Base-by-base conservation (phyloP, 2,113 vertebrate species). In the Octodon degus region DNA sequence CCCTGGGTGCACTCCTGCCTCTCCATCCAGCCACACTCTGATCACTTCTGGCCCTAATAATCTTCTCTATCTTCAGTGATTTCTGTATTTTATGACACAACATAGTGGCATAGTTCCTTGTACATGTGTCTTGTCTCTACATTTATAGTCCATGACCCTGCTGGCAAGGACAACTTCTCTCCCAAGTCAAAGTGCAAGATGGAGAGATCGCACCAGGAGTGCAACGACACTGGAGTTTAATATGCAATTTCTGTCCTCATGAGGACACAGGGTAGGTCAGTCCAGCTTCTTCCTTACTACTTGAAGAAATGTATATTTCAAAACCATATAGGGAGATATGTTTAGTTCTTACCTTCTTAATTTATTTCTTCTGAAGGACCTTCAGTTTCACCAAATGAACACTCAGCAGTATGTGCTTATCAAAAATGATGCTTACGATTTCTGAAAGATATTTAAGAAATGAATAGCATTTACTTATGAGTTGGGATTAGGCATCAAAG, bases 371-470 rank as follows among this genome's bases (percentile, higher is more conserved):
- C 88, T 40, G 68, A 60, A 93, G 89, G 63, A 67, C 24, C 62
- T 94, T 93, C 91, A 80, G 0, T 87, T 96, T 94, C 43, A 74
- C 55, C 74, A 90, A 50, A 0, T 79, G 55, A 76, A 55, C 76
- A 93, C 65, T 80, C 81, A 43, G 63, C 62, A 87, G 65, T 53
- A 90, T 53, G 84, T 0, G 47, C 80, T 2, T 13, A 50, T 86
- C 72, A 82, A 77, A 90, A 96, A 68, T 30, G 82, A 85, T 81
- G 55, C 58, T 87, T 90, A 62, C 24, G 82, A 62, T 85, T 55
- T 91, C 96, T 97, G 63, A 34, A 96, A 96, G 37, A 93, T 7
- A 95, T n/a, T 47, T 7, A 89, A 93, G 34, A 93, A 93, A 83
- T 1, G 77, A 85, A 77, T 0, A 86, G 16, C 43, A 76, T 86